Evolutionary conservation across 2,888 invertebrate species (phyloP).

Genomic region (Tipula vernalis): DNA sequence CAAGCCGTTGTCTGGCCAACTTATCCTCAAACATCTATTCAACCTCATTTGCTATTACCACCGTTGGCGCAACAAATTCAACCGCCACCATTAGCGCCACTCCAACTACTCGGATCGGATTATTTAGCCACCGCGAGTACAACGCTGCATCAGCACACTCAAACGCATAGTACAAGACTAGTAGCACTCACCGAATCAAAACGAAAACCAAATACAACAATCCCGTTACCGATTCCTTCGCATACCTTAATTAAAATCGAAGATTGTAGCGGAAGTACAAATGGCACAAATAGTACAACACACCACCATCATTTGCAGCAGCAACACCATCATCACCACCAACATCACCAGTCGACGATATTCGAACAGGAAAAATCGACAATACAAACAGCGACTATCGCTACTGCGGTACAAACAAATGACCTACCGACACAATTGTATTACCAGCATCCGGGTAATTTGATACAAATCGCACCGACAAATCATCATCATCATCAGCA

Average conservation of each 20-base stretch:
- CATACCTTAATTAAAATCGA: constrained; percentile 57
- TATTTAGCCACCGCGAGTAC: constrained; percentile 47
- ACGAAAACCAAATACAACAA: constrained; percentile 37
- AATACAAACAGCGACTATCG: constrained; percentile 19
- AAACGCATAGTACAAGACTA: constrained; percentile 53
- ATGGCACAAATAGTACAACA: constrained; percentile 29
- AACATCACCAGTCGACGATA: constrained; percentile 19
- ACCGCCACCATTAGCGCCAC: constrained; percentile 46
- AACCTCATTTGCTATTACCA: constrained; percentile 18
- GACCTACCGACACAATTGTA: constrained; percentile 18
- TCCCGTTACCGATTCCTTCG: constrained; percentile 33
- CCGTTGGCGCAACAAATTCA: constrained; percentile 24
- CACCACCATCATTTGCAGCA: constrained; percentile 25
- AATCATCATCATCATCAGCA: constrained; percentile 1
- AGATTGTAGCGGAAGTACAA: constrained; percentile 41
- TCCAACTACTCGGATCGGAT: constrained; percentile 48
- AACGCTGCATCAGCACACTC: constrained; percentile 49
- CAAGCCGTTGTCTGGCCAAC: constrained; percentile 66
- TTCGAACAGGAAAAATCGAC: constrained; percentile 22
- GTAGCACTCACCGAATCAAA: constrained; percentile 46
- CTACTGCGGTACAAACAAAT: constrained; percentile 19
- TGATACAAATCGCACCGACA: constrained; percentile 18
- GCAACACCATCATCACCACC: constrained; percentile 19
- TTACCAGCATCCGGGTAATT: constrained; percentile 18
- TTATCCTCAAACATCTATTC: constrained; percentile 39